A percentile compares a stretch with the other conserved stretches of the same genome.
Conservation (phyloP, 2,888 invertebrate species). For the Alentia gelatinosa region DNA sequence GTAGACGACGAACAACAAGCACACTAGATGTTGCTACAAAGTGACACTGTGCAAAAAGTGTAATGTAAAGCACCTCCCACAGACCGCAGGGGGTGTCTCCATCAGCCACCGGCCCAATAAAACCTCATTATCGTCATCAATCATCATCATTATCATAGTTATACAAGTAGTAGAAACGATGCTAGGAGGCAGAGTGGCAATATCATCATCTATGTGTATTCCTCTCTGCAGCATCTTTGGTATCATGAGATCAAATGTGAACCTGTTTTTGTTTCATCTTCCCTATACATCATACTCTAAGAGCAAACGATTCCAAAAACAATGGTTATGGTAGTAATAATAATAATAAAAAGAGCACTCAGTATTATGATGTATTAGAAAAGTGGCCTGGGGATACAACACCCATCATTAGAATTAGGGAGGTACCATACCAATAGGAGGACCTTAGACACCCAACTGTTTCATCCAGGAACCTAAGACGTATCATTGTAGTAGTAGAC, state of each 20-base stretch:
- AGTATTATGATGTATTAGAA: background rate
- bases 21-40: constrained; percentile 49
- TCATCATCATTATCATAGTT: background rate
- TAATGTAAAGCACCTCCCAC: background rate
- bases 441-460: background rate
- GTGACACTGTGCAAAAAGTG: constrained; percentile 39
- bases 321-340: background rate
- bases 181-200: background rate
- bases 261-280: background rate
- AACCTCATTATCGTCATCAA: background rate
- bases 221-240: constrained; percentile 57
- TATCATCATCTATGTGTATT: background rate
- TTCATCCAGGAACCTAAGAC: background rate
- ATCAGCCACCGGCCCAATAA: background rate
- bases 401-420: background rate
- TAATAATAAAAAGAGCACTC: constrained; percentile 6
- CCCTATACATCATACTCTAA: constrained; percentile 32
- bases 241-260: constrained; percentile 57
- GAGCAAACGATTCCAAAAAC: background rate
- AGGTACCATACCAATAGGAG: background rate
- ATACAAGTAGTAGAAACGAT: background rate
- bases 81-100: background rate
- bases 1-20: constrained; percentile 40
- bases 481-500: constrained; percentile 17
- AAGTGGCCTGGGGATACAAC: background rate